phyloP scores from a whole-genome alignment of 1,140 invertebrate species.

The Microplitis mediator region DNA sequence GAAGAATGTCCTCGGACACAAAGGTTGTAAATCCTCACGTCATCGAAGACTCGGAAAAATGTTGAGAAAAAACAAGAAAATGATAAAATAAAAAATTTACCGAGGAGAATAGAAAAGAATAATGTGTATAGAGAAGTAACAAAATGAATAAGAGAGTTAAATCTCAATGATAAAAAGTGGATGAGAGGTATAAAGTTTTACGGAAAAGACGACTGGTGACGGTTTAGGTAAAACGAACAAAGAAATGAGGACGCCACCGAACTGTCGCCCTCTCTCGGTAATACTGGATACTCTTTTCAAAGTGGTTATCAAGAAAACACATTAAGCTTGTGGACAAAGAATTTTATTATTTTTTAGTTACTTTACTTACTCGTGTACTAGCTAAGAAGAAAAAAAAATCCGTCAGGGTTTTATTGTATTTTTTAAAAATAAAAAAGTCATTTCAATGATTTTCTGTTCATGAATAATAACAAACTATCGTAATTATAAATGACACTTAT shows the following conservation, averaged over 20 bases:
- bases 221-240: not conserved
- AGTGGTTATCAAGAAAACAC: constrained; percentile 19
- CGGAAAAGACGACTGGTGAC: not conserved
- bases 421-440: not conserved
- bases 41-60: too few relatives aligned
- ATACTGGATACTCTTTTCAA: constrained; percentile 3
- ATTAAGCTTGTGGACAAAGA: constrained; percentile 9
- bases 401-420: not conserved
- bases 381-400: not conserved
- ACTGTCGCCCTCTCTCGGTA: not conserved
- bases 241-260: not conserved
- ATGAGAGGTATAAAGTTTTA: not conserved
- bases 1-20: not conserved
- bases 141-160: too few relatives aligned
- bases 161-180: not conserved
- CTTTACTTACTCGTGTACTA: not conserved
- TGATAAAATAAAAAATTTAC: too few relatives aligned
- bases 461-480: too few relatives aligned
- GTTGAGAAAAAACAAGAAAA: too few relatives aligned
- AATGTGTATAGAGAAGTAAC: constrained; percentile 1
- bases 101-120: too few relatives aligned
- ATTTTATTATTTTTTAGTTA: not conserved
- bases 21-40: not conserved
- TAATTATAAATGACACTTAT: too few relatives aligned
- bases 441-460: not conserved